A percentile compares a stretch with the other conserved stretches of the same genome.
These are phyloP conservation scores for Leptobrachium leishanense DNA, from an alignment of 2,113 vertebrate genomes.

Conservation along the genomic window DNA sequence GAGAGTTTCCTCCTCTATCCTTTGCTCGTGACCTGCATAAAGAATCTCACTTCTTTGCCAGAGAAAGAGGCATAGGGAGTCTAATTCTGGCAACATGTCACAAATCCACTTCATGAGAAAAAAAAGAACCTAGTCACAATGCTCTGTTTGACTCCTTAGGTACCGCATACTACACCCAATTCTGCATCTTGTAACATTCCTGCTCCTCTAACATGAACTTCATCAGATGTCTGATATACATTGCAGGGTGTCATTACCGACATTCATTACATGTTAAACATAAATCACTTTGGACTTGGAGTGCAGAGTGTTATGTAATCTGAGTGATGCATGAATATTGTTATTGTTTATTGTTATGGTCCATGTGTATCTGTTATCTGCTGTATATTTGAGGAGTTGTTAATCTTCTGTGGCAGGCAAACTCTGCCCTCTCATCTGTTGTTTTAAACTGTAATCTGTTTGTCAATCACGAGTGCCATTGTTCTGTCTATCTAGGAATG, in stretches of 20 bases:
- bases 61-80: not conserved
- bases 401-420: too few species aligned
- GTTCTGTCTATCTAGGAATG: too few species aligned
- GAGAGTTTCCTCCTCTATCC: not conserved
- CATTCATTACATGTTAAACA: too few species aligned
- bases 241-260: not conserved
- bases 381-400: too few species aligned
- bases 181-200: not conserved
- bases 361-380: too few species aligned
- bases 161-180: not conserved
- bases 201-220: not conserved
- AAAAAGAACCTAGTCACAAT: not conserved
- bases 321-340: too few species aligned
- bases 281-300: too few species aligned
- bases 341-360: too few species aligned
- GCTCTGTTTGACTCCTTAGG: not conserved
- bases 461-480: too few species aligned
- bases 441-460: too few species aligned
- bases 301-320: too few species aligned
- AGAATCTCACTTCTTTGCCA: not conserved
- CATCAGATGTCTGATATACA: not conserved
- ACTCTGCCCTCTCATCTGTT: too few species aligned
- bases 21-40: slow-evolving; percentile 4
- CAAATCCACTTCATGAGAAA: not conserved
- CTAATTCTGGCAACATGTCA: not conserved